Base-by-base conservation (phyloP, 2,888 invertebrate genomes). In the Archips crataeganus region DNA sequence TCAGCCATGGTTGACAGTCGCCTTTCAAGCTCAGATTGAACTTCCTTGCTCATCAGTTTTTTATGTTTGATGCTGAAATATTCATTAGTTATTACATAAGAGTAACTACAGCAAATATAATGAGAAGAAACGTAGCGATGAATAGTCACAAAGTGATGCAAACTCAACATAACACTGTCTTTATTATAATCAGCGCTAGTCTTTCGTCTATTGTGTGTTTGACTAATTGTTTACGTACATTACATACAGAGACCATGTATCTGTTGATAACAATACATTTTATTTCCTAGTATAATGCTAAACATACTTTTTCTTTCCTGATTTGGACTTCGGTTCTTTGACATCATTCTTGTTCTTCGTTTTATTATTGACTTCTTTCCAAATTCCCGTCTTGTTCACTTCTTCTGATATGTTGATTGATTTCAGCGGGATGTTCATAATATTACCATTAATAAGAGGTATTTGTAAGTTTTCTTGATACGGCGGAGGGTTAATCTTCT, bases 341-440 rank as follows among this genome's bases (percentile, higher is more conserved):
- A 83, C 84, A 65, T 94, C 90, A 60, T 77, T 82, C 62, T 82
- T 80, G 70, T 78, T 85, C 75, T 87, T 93, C 78, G 94, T 94
- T 75, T 94, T 92, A 84, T 96, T 96, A 87, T 98, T 98, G 13
- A 98, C 97, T 90, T 98, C 98, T 85, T 98, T 98, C 99, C 99
- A 99, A 84, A 99, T 97, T 47, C 98, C 97, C 42, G 98, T 97
- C 89, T 98, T 98, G 86, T 98, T 97, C 72, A 99, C 97, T 90
- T 99, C 99, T 88, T 99, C 98, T 6, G 98, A 97, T 85, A 99
- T 98, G 87, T 98, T 98, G 81, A 98, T 97, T 49, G 97, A 97
- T 49, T 97, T 95, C 77, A 98, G 90, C 2, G 98, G 98, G 79
- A 98, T 98, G 86, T 98, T 98, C 96, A 98, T 97, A 71, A 98